Evolutionary conservation across 2,888 invertebrate genomes (phyloP).

Genomic region (Acanthosoma haemorrhoidale): DNA sequence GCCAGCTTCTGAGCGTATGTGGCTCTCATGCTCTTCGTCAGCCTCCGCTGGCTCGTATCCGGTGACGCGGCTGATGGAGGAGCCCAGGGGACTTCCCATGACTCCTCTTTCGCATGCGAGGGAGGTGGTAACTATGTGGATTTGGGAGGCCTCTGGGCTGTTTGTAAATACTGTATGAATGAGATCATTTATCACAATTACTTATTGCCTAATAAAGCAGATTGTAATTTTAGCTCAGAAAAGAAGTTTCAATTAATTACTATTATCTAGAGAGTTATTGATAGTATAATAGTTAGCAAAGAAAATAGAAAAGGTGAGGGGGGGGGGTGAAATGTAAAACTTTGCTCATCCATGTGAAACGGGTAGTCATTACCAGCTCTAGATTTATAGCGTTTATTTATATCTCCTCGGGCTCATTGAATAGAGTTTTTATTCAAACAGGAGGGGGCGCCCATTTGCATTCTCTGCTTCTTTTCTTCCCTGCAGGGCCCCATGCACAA

Average conservation of each 20-base stretch:
- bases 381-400: slow-evolving; percentile 17
- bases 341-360: background rate
- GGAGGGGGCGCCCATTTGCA: slow-evolving; percentile 12
- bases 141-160: too few relatives aligned
- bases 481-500: background rate
- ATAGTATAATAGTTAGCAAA: background rate
- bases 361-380: background rate
- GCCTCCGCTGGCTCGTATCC: too few relatives aligned
- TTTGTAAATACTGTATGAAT: too few relatives aligned
- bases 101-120: too few relatives aligned
- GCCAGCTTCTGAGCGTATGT: too few relatives aligned
- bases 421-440: slow-evolving; percentile 18
- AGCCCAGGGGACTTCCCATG: too few relatives aligned
- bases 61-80: too few relatives aligned
- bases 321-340: background rate
- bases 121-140: too few relatives aligned
- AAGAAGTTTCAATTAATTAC: background rate
- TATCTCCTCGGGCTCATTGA: slow-evolving; percentile 3
- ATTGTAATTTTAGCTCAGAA: too few relatives aligned
- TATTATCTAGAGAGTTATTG: background rate
- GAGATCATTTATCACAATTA: too few relatives aligned
- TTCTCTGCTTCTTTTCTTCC: background rate
- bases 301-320: background rate
- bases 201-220: too few relatives aligned
- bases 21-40: too few relatives aligned